These are phyloP conservation scores for Spodoptera picta DNA, from an alignment of 2,888 invertebrate genomes.

Conservation along the genomic window DNA sequence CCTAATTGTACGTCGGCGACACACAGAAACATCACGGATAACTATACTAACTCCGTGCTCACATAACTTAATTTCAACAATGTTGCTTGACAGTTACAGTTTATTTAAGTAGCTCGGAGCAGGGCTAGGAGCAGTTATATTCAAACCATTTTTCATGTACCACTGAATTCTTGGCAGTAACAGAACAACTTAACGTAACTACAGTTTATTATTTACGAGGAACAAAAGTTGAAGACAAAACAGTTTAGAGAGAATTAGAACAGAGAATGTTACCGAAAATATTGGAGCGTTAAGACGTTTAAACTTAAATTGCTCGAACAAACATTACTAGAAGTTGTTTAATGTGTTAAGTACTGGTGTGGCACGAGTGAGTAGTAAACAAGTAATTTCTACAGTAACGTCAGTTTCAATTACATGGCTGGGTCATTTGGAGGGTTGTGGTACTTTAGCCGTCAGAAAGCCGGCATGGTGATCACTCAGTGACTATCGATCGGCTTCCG, in stretches of 20 bases:
- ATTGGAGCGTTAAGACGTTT: constrained; percentile 3
- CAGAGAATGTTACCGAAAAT: constrained; percentile 7
- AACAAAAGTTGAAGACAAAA: constrained; percentile 7
- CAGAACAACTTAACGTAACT: constrained; percentile 18
- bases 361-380: constrained; percentile 1
- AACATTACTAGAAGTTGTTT: constrained; percentile 24
- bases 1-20: constrained; percentile 59
- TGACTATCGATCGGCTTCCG: constrained; percentile 65
- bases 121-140: constrained; percentile 21
- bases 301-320: constrained; percentile 16
- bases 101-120: constrained; percentile 29
- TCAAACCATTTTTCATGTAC: constrained; percentile 24
- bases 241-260: constrained; percentile 12
- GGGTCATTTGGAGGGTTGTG: constrained; percentile 33
- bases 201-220: constrained; percentile 12
- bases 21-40: constrained; percentile 44
- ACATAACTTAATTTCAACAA: constrained; percentile 47
- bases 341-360: constrained; percentile 5
- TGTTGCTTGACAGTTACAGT: constrained; percentile 32
- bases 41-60: constrained; percentile 29
- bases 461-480: constrained; percentile 64
- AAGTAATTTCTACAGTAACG: constrained; percentile 21
- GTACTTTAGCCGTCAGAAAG: constrained; percentile 41
- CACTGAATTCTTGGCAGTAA: constrained; percentile 29
- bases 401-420: constrained; percentile 50